phyloP scores from a whole-genome alignment of 2,888 invertebrate species.

The Machimus rusticus region DNA sequence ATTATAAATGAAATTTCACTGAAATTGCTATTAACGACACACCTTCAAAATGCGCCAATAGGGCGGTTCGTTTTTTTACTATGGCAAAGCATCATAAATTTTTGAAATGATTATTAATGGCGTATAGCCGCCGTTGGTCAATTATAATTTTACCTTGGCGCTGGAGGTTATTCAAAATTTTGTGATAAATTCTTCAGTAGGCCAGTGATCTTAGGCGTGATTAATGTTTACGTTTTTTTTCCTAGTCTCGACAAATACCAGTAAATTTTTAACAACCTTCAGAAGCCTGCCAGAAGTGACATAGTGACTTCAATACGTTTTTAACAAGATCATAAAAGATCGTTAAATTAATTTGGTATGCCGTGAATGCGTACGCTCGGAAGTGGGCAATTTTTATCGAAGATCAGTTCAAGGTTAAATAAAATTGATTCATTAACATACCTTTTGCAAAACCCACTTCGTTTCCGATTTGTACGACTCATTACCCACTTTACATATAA shows the following conservation, averaged over 20 bases:
- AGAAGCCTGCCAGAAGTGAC: neutral
- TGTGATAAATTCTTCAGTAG: neutral
- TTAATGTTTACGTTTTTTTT: slow-evolving; percentile 19
- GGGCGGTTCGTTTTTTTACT: neutral
- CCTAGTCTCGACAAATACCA: neutral
- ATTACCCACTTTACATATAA: neutral
- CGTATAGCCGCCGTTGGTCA: neutral
- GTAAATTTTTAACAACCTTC: neutral
- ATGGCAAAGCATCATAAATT: slow-evolving; percentile 19
- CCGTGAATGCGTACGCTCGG: neutral
- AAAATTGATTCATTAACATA: neutral
- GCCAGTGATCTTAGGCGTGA: slow-evolving; percentile 12
- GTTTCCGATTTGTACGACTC: neutral
- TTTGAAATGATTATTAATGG: neutral
- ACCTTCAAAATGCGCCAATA: neutral
- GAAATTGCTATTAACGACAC: neutral
- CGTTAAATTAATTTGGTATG: neutral
- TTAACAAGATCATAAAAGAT: neutral
- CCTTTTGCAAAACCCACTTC: neutral
- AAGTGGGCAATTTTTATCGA: neutral
- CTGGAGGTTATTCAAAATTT: neutral
- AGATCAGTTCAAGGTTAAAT: neutral
- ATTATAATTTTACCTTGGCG: slow-evolving; percentile 7
- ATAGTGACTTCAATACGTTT: neutral
- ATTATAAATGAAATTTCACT: slow-evolving; percentile 1